Evolutionary conservation across 2,797 vertebrate species (phyloP), one percentile per base, ranked within the genome.

Genomic region (Etheostoma nigrum): DNA sequence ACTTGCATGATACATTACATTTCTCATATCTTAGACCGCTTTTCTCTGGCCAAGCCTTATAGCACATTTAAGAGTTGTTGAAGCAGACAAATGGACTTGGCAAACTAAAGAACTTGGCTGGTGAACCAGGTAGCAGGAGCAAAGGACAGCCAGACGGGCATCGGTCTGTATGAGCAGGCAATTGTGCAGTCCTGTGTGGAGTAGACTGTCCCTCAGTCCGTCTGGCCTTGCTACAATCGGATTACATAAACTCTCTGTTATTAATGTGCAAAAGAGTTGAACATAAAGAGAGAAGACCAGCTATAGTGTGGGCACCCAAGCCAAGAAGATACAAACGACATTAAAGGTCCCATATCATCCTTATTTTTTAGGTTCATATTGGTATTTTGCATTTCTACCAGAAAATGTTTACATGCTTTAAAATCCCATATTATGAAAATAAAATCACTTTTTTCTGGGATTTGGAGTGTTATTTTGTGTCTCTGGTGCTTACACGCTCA

Each of bases 61-160:
- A 47, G 58, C 64, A 62, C 75, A 74, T 84, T 90, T 88, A 87
- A 76, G 64, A 86, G 64, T 72, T 64, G 71, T 23, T 73, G 82
- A 83, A 79, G 88, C 84, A 72, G 79, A 91, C 83, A 74, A 89
- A 83, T 47, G 72, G 75, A 82, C 78, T 85, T 84, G 87, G 75
- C 75, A 6, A 75, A 55, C 54, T 45, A 51, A 57, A 47, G 70
- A 55, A 78, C 54, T 85, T 83, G 86, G 83, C 84, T 76, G 63
- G 79, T 67, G 44, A 58, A 40, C 33, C 78, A 89, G 86, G 91
- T 77, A 78, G 78, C 81, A 92, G 87, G 88, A 90, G 87, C 74
- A 81, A 61, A 81, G 72, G 67, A 81, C 76, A 44, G 78, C 79
- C 68, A 76, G 64, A 79, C 80, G 84, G 77, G 59, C 67, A 72